Base-by-base conservation (phyloP, 2,888 invertebrate genomes). In the Aphrophora alni region DNA sequence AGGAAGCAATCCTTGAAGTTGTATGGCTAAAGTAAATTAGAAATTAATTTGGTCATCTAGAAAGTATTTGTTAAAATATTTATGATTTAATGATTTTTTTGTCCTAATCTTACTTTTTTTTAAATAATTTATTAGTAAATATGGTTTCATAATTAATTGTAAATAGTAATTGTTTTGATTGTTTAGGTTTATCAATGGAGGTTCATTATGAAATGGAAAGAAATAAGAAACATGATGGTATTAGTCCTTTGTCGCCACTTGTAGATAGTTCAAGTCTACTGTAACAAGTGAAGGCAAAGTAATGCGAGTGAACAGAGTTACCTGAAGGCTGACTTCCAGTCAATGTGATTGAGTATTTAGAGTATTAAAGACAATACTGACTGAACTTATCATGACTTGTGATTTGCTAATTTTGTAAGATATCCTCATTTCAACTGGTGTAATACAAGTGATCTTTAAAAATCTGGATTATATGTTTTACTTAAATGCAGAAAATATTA, bases 131-230 rank as follows among this genome's bases (percentile, higher is more conserved):
- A n/a, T n/a, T n/a, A n/a, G n/a, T n/a, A n/a, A n/a, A n/a, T n/a
- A n/a, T n/a, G n/a, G n/a, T n/a, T n/a, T n/a, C n/a, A n/a, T n/a
- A n/a, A n/a, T n/a, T n/a, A n/a, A n/a, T n/a, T n/a, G n/a, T n/a
- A n/a, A n/a, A n/a, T n/a, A n/a, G n/a, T n/a, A n/a, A n/a, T n/a
- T n/a, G n/a, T n/a, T n/a, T n/a, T n/a, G n/a, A n/a, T n/a, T 33
- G 33, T 33, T 33, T 87, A 93, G 93, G 92, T 87, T 90, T 92
- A 85, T 93, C 95, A 81, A 89, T 94, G 85, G 95, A 95, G 88
- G 92, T 95, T 86, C 94, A 94, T 87, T 95, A 95, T 88, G 95
- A 95, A 89, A 91, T 95, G 87, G 95, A 95, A 89, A 92, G 93
- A 80, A 86, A 85, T 83, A 87, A 87, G 84, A 87, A 87, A 82